Percentiles rank a stretch among this genome's conserved stretches.
phyloP scores from a whole-genome alignment of 2,888 invertebrate species.

The Limnephilus lunatus region DNA sequence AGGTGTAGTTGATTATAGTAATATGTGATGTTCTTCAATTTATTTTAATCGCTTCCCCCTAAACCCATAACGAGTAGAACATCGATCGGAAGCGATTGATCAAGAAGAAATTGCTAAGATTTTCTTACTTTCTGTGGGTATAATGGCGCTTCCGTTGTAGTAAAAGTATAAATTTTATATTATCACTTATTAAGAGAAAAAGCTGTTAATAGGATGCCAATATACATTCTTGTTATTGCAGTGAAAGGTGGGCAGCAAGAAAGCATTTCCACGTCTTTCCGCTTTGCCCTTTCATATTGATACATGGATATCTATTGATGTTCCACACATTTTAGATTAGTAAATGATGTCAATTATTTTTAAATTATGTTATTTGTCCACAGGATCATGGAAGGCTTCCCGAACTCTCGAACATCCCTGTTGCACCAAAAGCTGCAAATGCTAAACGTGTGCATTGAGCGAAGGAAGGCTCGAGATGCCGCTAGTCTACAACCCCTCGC shows the following conservation, averaged over 20 bases:
- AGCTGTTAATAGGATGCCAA: not conserved
- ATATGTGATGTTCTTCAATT: not conserved
- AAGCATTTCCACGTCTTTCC: not conserved
- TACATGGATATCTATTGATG: too few relatives aligned
- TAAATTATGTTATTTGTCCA: conserved; percentile 14
- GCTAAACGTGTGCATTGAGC: conserved; percentile 87
- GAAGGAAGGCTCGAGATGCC: conserved; percentile 77
- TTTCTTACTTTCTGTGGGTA: not conserved
- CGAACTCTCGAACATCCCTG: conserved; percentile 92
- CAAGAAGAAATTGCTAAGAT: not conserved
- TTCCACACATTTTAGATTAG: not conserved
- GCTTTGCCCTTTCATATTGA: not conserved
- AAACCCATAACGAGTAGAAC: not conserved
- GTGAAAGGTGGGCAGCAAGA: not conserved
- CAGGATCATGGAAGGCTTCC: conserved; percentile 88
- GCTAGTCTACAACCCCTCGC: conserved; percentile 71
- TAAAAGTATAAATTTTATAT: not conserved
- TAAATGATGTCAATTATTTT: not conserved
- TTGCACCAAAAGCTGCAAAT: conserved; percentile 97
- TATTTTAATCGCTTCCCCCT: not conserved
- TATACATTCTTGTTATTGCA: not conserved
- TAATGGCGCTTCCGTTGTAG: not conserved
- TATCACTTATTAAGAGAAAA: not conserved
- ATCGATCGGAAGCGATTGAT: not conserved
- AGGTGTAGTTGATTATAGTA: not conserved